A percentile compares a stretch with the other conserved stretches of the same genome.
These are phyloP conservation scores for Parapsyche elsis DNA, from an alignment of 1,140 invertebrate species.

Conservation along the genomic window DNA sequence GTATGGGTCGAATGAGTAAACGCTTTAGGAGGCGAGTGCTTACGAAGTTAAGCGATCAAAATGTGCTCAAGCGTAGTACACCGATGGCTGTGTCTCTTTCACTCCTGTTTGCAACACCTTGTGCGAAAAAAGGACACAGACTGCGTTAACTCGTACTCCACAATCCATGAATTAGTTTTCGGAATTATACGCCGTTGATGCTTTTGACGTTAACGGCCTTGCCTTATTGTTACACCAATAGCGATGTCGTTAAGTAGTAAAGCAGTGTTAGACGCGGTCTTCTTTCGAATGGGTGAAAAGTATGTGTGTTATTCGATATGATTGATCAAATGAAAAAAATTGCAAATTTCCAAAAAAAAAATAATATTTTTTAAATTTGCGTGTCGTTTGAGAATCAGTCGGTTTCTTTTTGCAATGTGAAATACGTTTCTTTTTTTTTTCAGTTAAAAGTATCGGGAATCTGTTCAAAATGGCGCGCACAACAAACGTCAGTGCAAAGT, in stretches of 20 bases:
- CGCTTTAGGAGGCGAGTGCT: conserved; percentile 1
- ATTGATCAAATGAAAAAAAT: neutral
- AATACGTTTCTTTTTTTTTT: no score
- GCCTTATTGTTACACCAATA: conserved; percentile 30
- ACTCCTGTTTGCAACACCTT: neutral
- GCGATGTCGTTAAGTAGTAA: neutral
- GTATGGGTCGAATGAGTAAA: conserved; percentile 19
- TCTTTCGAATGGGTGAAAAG: neutral
- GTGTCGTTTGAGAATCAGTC: no score
- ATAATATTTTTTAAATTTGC: no score
- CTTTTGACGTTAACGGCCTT: conserved; percentile 41
- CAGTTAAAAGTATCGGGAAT: no score
- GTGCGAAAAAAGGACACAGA: neutral
- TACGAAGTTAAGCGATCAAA: conserved; percentile 9
- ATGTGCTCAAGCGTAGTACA: neutral
- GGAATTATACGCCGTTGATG: conserved; percentile 35
- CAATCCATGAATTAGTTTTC: conserved; percentile 32
- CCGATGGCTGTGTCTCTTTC: neutral
- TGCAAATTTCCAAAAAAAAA: no score
- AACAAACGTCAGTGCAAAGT: no score
- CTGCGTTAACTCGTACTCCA: neutral
- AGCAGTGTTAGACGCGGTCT: neutral
- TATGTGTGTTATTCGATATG: neutral
- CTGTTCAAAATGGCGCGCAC: no score
- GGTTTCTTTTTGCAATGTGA: no score